These are phyloP conservation scores for Nannoperca obscura DNA, from an alignment of 2,797 vertebrate species.

Conservation along the genomic window DNA sequence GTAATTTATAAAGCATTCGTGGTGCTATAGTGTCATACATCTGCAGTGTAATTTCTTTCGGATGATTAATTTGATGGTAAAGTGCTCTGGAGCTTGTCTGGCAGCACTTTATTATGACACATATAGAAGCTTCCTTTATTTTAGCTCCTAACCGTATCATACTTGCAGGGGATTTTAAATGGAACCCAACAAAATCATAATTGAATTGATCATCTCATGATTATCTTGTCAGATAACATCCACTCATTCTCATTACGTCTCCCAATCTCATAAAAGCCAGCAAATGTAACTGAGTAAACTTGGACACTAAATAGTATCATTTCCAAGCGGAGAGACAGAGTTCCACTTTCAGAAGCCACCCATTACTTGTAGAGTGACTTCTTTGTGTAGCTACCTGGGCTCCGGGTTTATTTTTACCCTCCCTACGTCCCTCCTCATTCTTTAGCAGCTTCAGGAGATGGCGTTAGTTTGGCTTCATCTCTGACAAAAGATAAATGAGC, in stretches of 20 bases:
- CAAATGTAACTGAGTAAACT: conserved; percentile 49
- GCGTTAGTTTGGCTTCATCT: conserved; percentile 97
- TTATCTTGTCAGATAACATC: conserved; percentile 28
- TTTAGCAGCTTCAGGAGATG: conserved; percentile 97
- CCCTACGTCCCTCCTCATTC: conserved; percentile 93
- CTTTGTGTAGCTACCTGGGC: conserved; percentile 89
- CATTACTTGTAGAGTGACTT: conserved; percentile 90
- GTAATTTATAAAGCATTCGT: conserved; percentile 34
- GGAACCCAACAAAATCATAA: conserved; percentile 20
- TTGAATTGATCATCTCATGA: conserved; percentile 38
- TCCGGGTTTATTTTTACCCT: conserved; percentile 96
- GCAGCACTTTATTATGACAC: conserved; percentile 33
- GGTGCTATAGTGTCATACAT: conserved; percentile 4
- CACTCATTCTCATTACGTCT: conserved; percentile 27
- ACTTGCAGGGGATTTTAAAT: conserved; percentile 20
- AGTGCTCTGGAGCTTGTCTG: conserved; percentile 17
- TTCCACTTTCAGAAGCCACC: conserved; percentile 91
- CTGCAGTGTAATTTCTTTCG: conserved; percentile 16
- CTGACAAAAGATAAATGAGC: conserved; percentile 99
- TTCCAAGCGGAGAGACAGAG: conserved; percentile 75
- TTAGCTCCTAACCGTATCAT: conserved; percentile 24
- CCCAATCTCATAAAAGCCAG: conserved; percentile 41
- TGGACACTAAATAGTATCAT: conserved; percentile 68
- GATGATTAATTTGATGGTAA: conserved; percentile 51
- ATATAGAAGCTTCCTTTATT: conserved; percentile 17